Evolutionary conservation across 2,888 invertebrate species (phyloP).

Genomic region (Seira ritae): DNA sequence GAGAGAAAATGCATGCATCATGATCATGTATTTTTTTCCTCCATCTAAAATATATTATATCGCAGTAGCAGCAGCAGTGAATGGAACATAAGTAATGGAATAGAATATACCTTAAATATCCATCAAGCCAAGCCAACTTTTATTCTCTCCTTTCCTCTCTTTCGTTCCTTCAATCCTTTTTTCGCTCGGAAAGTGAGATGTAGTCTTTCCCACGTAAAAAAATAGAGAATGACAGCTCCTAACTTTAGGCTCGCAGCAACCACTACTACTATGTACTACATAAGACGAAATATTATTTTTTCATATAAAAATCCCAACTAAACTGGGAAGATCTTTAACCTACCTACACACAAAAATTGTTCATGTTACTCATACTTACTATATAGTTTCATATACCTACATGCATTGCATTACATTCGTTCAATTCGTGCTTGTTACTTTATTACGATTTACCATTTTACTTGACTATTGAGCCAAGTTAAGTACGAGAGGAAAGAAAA

Average conservation of each 20-base stretch:
- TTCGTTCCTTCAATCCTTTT: background rate
- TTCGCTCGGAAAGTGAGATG: constrained; percentile 10
- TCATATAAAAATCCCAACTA: background rate
- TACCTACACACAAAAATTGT: constrained; percentile 16
- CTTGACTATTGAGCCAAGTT: background rate
- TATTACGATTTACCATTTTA: too few species aligned
- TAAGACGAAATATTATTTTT: background rate
- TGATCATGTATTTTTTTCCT: background rate
- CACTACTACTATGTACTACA: background rate
- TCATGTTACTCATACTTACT: background rate
- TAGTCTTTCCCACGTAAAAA: constrained; percentile 16
- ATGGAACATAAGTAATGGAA: too few species aligned
- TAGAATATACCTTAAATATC: background rate
- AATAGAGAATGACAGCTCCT: constrained; percentile 14
- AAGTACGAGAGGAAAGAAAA: constrained; percentile 13
- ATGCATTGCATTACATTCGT: too few species aligned
- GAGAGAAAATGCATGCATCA: constrained; percentile 15
- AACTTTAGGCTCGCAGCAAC: background rate
- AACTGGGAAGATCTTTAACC: constrained; percentile 11
- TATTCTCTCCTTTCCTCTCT: too few species aligned
- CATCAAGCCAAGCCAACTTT: background rate
- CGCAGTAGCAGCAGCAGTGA: too few species aligned
- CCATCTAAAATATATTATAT: too few species aligned
- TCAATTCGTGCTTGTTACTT: too few species aligned
- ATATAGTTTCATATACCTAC: too few species aligned